Conservation (phyloP, 2,797 vertebrate species). For the Scyliorhinus canicula region DNA sequence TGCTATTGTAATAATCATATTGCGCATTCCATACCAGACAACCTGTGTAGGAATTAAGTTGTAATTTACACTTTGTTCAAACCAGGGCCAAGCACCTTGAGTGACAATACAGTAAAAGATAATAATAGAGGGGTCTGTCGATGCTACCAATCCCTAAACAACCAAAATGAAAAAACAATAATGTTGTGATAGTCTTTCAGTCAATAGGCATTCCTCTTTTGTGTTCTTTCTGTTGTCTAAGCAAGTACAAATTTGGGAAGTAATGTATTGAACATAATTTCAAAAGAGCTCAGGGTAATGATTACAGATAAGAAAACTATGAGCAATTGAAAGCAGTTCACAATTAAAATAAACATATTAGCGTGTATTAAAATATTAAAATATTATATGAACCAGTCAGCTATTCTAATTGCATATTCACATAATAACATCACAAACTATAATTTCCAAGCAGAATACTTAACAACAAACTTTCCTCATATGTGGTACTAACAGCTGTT, state of each 20-base stretch:
- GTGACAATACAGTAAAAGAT: neutral
- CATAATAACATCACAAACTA: neutral
- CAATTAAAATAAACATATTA: neutral
- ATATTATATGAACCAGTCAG: neutral
- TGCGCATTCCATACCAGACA: neutral
- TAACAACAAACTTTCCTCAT: neutral
- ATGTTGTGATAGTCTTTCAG: neutral
- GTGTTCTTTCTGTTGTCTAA: neutral
- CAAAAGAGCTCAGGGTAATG: neutral
- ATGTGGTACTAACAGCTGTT: neutral
- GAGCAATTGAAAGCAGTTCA: neutral
- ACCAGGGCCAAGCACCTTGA: neutral
- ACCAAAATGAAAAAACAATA: neutral
- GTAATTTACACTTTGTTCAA: neutral
- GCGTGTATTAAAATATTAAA: neutral
- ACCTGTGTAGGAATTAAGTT: neutral
- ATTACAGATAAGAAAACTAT: neutral
- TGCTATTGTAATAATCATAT: neutral
- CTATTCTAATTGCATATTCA: neutral
- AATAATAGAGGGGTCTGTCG: neutral
- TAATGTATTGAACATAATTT: neutral
- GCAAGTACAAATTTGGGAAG: neutral
- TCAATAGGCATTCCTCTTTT: neutral
- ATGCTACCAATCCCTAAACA: neutral
- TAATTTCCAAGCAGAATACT: neutral